These are phyloP conservation scores for Lottia scabra DNA, from an alignment of 2,888 invertebrate genomes.

Conservation along the genomic window DNA sequence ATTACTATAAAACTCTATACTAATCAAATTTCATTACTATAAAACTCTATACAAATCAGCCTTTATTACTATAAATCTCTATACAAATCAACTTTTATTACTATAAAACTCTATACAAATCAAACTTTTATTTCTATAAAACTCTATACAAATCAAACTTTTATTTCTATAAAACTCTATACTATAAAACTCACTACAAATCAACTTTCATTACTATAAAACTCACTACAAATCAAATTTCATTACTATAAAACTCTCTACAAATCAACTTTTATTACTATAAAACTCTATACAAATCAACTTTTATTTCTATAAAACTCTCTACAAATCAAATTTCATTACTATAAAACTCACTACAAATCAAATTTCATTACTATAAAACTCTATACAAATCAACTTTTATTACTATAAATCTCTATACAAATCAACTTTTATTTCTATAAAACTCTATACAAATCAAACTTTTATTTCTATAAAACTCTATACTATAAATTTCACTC, in stretches of 20 bases:
- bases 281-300: constrained; percentile 54
- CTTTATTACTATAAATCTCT: constrained; percentile 56
- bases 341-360: constrained; percentile 57
- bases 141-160: constrained; percentile 49
- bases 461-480: constrained; percentile 55
- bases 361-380: constrained; percentile 49
- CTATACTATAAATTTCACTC: too few species aligned
- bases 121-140: constrained; percentile 51
- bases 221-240: constrained; percentile 51
- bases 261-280: constrained; percentile 43
- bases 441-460: constrained; percentile 54
- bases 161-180: too few species aligned
- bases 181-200: constrained; percentile 57
- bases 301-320: constrained; percentile 57
- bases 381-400: constrained; percentile 53
- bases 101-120: constrained; percentile 56
- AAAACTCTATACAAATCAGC: constrained; percentile 53
- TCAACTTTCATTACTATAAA: constrained; percentile 51
- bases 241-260: constrained; percentile 59
- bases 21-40: constrained; percentile 45
- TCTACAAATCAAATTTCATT: constrained; percentile 49
- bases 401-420: constrained; percentile 58
- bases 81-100: constrained; percentile 49
- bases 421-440: constrained; percentile 43
- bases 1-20: constrained; percentile 56